These are phyloP conservation scores for Protonibea diacanthus DNA, from an alignment of 2,797 vertebrate species.

Conservation along the genomic window DNA sequence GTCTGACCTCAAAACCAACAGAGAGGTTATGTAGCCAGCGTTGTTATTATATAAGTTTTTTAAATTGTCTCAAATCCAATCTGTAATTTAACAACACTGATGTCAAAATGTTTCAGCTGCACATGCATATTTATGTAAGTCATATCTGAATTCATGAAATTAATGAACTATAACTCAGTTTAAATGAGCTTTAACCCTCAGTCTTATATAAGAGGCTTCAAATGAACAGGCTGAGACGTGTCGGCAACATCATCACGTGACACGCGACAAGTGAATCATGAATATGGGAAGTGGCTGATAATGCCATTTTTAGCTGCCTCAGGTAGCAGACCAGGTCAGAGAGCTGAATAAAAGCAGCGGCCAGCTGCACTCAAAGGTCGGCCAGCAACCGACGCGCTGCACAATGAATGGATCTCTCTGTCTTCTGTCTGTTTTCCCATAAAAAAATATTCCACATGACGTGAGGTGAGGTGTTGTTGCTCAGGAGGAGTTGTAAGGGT, in stretches of 20 bases:
- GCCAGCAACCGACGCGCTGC: conserved; percentile 19
- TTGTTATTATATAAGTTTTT: too few species aligned
- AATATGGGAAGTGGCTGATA: conserved; percentile 34
- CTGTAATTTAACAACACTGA: not conserved
- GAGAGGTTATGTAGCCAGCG: not conserved
- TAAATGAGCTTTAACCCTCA: not conserved
- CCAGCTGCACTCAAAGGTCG: conserved; percentile 55
- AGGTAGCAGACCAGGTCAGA: conserved; percentile 24
- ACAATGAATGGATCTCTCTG: conserved; percentile 35
- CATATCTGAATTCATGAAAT: not conserved
- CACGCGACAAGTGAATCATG: not conserved
- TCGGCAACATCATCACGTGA: conserved; percentile 28
- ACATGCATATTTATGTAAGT: not conserved
- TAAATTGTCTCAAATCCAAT: conserved; percentile 18
- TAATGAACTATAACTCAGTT: not conserved
- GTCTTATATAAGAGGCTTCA: conserved; percentile 13
- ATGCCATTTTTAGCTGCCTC: conserved; percentile 35
- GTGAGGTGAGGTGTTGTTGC: not conserved
- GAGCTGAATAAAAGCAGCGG: conserved; percentile 44
- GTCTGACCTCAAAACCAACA: conserved; percentile 20
- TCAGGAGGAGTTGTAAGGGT: not conserved
- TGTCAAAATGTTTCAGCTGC: not conserved
- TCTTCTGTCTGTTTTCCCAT: conserved; percentile 2
- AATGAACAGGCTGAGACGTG: not conserved
- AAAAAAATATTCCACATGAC: conserved; percentile 6